Base-by-base conservation (phyloP, 2,888 invertebrate genomes). In the Dryobota labecula region DNA sequence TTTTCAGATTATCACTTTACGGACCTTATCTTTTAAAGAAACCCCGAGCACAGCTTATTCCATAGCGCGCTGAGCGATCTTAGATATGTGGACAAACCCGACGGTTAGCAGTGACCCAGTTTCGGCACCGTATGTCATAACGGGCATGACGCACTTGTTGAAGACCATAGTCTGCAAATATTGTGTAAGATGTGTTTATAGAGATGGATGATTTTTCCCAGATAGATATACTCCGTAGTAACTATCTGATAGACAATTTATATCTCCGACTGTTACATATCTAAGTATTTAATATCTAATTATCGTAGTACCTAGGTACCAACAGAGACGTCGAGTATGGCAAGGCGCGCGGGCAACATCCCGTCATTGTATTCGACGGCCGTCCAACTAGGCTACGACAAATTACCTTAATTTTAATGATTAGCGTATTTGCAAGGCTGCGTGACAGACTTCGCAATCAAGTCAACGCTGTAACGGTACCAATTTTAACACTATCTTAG, bases 301-400 rank as follows among this genome's bases (percentile, higher is more conserved):
- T 15, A 80, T 80, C 20, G 45, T 63, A 60, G 30, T 33, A 62
- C 36, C 36, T 18, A 57, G 56, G 56, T 47, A 62, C n/a, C 24
- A 36, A 71, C 66, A 78, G 60, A 65, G 67, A 63, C 54, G 62
- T 70, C 63, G n/a, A 27, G 65, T 84, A 80, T 70, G 62, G 77
- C 70, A 83, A 83, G 47, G 43, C 57, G 49, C 47, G 43, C 61
- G 45, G 64, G 82, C 83, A 76, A 88, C 83, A 87, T 87, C 87
- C 88, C 82, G 85, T 74, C 86, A 86, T 86, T 87, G 83, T 87
- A 33, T 64, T 47, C 67, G 65, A 73, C 66, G 57, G 64, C 67
- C 82, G 61, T 70, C 53, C 64, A 81, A 67, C 74, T 61, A 71
- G 72, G 64, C 53, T 76, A 71, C 70, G 69, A 81, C 73, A 79